Base-by-base conservation (phyloP, 2,113 vertebrate species). In the Polypterus bichir region DNA sequence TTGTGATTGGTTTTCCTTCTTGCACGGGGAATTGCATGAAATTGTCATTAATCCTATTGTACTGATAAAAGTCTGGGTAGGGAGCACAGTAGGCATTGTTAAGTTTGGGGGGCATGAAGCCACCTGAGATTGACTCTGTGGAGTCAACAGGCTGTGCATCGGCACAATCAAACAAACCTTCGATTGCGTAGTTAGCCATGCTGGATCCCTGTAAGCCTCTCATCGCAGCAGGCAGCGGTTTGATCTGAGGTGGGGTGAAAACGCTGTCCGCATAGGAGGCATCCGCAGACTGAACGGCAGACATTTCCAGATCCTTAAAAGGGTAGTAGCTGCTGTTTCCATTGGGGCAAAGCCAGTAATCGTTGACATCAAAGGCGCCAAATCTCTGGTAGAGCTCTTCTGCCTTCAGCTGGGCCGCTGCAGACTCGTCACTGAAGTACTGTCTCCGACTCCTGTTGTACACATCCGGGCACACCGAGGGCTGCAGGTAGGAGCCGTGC, bases 381-480 rank as follows among this genome's bases (percentile, higher is more conserved):
- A 71, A 44, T 58, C 66, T 63, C 44, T 77, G 73, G 66, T 49
- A 66, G 48, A 72, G 44, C 45, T 73, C 51, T 8, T 52, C 68
- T 4, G 48, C 49, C 27, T 53, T 64, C 53, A 67, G 71, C 46
- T 76, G 63, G 54, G 58, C 49, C n/a, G 73, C 71, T 65, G 79
- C 62, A 48, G 72, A 62, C 65, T 63, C 62, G 9, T 70, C 78
- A 59, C 72, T 73, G 55, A 79, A 54, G 61, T 79, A 74, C 55
- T 79, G 78, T 59, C 76, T 82, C 44, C 86, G 86, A 65, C 70
- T 64, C 73, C 79, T 78, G 73, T 69, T 72, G 27, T 80, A 49
- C 9, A 76, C 65, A 61, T 89, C 86, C 4, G 64, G 65, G 60
- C 77, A 86, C 70, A 77, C 77, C 57, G 75, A 71, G 68, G 85